Evolutionary conservation across 2,888 invertebrate genomes (phyloP).

Genomic region (Xanthostigma xanthostigma): DNA sequence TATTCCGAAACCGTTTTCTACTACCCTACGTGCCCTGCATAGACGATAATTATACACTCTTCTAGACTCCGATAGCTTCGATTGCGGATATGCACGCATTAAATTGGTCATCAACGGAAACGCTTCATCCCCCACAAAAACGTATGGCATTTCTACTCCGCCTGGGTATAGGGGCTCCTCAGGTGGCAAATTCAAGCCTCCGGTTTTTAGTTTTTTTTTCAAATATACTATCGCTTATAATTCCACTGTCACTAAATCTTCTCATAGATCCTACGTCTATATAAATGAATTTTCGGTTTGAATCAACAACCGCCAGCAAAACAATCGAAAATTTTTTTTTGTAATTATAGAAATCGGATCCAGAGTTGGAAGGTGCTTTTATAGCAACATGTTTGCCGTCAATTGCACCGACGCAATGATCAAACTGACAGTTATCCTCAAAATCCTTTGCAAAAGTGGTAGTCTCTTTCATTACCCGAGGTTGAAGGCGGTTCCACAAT

Average conservation of each 20-base stretch:
- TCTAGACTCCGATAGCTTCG: conserved; percentile 7
- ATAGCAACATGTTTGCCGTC: conserved; percentile 17
- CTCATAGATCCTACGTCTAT: conserved; percentile 19
- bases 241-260: conserved; percentile 18
- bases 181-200: not conserved
- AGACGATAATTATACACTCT: conserved; percentile 11
- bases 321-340: conserved; percentile 14
- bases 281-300: conserved; percentile 17
- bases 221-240: conserved; percentile 15
- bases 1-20: conserved; percentile 7
- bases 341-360: conserved; percentile 13
- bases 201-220: conserved; percentile 9
- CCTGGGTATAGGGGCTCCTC: not conserved
- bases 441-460: conserved; percentile 10
- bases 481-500: conserved; percentile 3
- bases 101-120: conserved; percentile 15
- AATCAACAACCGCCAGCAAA: conserved; percentile 16
- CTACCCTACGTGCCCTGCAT: conserved; percentile 8
- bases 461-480: conserved; percentile 12
- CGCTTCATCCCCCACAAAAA: conserved; percentile 16
- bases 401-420: conserved; percentile 12
- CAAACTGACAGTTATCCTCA: conserved; percentile 13
- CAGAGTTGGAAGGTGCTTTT: conserved; percentile 10
- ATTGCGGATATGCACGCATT: conserved; percentile 14
- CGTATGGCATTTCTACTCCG: conserved; percentile 11